Base-by-base conservation (phyloP, 2,888 invertebrate species). In the Machimus atricapillus region DNA sequence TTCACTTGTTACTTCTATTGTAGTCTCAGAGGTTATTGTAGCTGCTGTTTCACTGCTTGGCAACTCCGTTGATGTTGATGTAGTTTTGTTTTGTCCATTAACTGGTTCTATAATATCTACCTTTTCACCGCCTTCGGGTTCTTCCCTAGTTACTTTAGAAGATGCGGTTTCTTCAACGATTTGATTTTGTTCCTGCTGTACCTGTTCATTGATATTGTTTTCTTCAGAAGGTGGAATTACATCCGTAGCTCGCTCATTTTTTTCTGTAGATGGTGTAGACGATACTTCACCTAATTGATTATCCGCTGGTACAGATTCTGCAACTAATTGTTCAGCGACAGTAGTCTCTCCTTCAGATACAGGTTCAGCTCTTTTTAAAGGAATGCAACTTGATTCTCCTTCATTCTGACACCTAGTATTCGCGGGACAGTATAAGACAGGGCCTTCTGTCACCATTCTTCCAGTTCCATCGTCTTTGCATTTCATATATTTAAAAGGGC, bases 371-470 rank as follows among this genome's bases (percentile, higher is more conserved):
- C 27, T 58, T 37, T 79, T 58, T 16, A 74, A 77, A 19, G 87
- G 78, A 16, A 90, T 89, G 87, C 92, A 92, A 77, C 91, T 90
- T 85, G 90, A 89, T 12, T 90, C 87, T 9, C 91, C 91, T 88
- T 91, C 90, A 19, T 86, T 56, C 0, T 91, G 90, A 87, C 92
- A 92, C 16, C 91, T 90, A 0, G 90, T 90, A 14, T 90, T 90
- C 0, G 77, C 12, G 0, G 90, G 90, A 87, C 92, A 92, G 0
- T 86, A 37, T 23, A 89, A 88, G 6, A 90, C 89, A 2, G 43
- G 74, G 8, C 85, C 66, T 31, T 87, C 79, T 0, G 91, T 90
- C 43, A 90, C 87, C 86, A 88, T 90, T 8, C 81, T 86, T 7
- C 90, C 90, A 23, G 86, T 87, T 19, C 73, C 87, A 88, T 90